phyloP scores from a whole-genome alignment of 2,888 invertebrate genomes.

The Anoplius nigerrimus region DNA sequence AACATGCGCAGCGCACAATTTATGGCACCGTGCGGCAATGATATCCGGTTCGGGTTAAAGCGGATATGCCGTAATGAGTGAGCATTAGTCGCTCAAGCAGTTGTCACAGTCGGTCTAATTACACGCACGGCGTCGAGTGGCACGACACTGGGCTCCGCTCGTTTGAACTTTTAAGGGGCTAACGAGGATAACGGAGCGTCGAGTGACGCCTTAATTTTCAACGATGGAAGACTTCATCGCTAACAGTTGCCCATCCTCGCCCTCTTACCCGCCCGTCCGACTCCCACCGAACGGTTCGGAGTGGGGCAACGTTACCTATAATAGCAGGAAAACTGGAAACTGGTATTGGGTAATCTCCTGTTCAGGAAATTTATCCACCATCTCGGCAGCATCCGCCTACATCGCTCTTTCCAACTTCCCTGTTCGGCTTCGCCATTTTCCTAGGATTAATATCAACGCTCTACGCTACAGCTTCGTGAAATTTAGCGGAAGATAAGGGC shows the following conservation, averaged over 20 bases:
- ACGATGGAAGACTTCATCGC: conserved; percentile 30
- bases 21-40: too few species aligned
- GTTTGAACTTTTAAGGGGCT: too few species aligned
- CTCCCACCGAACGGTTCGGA: conserved; percentile 18
- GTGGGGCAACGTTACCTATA: conserved; percentile 51
- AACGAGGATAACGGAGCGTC: too few species aligned
- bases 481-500: conserved; percentile 41
- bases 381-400: conserved; percentile 61
- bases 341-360: conserved; percentile 68
- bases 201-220: too few species aligned
- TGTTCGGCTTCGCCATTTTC: conserved; percentile 48
- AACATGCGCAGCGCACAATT: too few species aligned
- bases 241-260: conserved; percentile 24
- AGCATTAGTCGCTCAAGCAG: too few species aligned
- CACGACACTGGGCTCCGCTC: too few species aligned
- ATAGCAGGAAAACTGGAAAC: conserved; percentile 61
- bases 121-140: too few species aligned
- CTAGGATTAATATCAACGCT: conserved; percentile 56
- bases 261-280: too few species aligned
- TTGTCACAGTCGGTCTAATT: too few species aligned
- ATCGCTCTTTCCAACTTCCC: conserved; percentile 52
- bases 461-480: conserved; percentile 35
- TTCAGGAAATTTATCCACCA: conserved; percentile 69
- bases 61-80: too few species aligned
- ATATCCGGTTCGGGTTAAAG: too few species aligned